A percentile compares a stretch with the other conserved stretches of the same genome.
These are phyloP conservation scores for Bombus polaris DNA, from an alignment of 1,140 invertebrate species.

Conservation along the genomic window DNA sequence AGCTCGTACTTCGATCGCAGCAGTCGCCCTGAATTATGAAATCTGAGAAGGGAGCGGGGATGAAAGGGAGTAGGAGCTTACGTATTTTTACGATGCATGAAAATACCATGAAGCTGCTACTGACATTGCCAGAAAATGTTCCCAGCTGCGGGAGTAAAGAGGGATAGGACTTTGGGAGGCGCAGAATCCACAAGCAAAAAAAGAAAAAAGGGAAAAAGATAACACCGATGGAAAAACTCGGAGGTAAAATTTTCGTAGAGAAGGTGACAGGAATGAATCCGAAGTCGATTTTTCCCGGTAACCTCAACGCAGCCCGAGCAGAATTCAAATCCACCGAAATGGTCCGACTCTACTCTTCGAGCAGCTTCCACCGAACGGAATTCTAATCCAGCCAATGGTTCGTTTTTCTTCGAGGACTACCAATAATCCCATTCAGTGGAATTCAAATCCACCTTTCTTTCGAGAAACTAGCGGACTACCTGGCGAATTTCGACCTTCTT, in stretches of 20 bases:
- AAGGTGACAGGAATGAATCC: background rate
- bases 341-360: background rate
- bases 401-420: slow-evolving; percentile 2
- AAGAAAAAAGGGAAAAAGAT: background rate
- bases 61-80: background rate
- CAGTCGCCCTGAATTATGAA: slow-evolving; percentile 17
- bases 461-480: too few relatives aligned
- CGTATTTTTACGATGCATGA: slow-evolving; percentile 4
- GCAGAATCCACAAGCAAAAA: background rate
- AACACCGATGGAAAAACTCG: background rate
- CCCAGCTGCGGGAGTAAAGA: too few relatives aligned
- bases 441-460: slow-evolving; percentile 19
- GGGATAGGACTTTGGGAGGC: background rate
- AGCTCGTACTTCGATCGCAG: slow-evolving; percentile 6
- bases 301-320: background rate
- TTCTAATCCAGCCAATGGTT: slow-evolving; percentile 27
- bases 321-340: slow-evolving; percentile 32
- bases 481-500: background rate
- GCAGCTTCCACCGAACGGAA: background rate
- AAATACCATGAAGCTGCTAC: slow-evolving; percentile 9
- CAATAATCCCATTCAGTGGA: background rate
- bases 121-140: slow-evolving; percentile 11
- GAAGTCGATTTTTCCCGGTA: slow-evolving; percentile 7
- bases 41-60: background rate
- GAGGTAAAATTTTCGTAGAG: background rate